Evolutionary conservation across 2,113 vertebrate species (phyloP), one percentile per base, ranked within the genome.

Genomic region (Anguilla rostrata): DNA sequence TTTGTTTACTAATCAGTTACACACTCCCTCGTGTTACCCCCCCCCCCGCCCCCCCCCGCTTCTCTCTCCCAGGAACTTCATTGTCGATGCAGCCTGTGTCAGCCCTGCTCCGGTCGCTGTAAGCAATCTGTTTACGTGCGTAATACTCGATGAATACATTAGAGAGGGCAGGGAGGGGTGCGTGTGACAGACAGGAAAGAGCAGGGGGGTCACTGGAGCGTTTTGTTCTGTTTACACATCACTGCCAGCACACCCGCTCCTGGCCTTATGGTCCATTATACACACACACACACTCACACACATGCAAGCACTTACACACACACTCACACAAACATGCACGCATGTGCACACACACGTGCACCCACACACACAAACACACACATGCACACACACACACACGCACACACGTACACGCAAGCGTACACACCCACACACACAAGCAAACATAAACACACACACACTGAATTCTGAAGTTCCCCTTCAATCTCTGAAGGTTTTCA

Each of bases 201-300:
- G 94, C 29, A 81, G 60, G 88, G 92, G 91, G 92, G 93, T 94
- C 95, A 95, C 94, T 94, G 94, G 94, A 93, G 88, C 90, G 87
- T 89, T 95, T 95, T 96, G 95, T 94, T 94, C 91, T 90, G 87
- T 94, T 94, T 94, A 94, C 94, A 95, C 94, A 95, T 95, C 94
- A 93, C 94, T 95, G 95, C 94, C 94, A 95, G 95, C 94, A 6
- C 93, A 94, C 87, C 95, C 93, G 93, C 81, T 87, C 89, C 91
- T 90, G 91, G 93, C 94, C 95, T 94, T 93, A 93, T 95, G 95
- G 93, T 87, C 91, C 93, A 90, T 90, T 92, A 88, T 75, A 87
- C 83, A 90, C 85, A 87, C 87, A 82, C 87, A 89, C 86, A 88
- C 22, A 14, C 26, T 78, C 26, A 8, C 43, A 46, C 4, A 6